A percentile compares a stretch with the other conserved stretches of the same genome.
phyloP scores from a whole-genome alignment of 2,113 vertebrate species.

The Hemicordylus capensis region DNA sequence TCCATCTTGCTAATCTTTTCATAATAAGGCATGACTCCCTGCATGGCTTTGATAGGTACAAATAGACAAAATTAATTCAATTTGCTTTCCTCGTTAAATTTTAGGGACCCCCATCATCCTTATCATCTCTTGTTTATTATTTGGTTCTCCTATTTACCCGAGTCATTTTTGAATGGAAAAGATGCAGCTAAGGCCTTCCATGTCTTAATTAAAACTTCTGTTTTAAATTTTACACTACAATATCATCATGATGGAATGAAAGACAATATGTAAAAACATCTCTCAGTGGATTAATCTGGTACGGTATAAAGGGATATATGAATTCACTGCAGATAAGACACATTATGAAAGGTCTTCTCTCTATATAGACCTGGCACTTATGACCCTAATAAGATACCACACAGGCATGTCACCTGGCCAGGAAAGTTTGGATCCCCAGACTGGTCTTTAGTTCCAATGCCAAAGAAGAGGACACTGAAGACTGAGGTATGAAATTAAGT shows the following conservation, averaged over 20 bases:
- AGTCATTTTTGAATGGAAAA: background rate
- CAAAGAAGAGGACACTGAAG: slow-evolving; percentile 75
- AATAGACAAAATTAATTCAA: background rate
- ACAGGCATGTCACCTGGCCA: slow-evolving; percentile 82
- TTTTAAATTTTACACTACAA: background rate
- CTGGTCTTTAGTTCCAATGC: slow-evolving; percentile 76
- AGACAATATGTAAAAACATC: background rate
- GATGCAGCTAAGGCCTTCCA: background rate
- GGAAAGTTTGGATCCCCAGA: slow-evolving; percentile 89
- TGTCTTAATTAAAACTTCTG: background rate
- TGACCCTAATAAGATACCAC: background rate
- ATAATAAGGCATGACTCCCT: background rate
- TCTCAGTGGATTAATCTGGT: background rate
- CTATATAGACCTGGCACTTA: slow-evolving; percentile 83
- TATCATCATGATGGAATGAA: background rate
- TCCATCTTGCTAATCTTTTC: background rate
- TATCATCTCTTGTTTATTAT: background rate
- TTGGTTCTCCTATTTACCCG: background rate
- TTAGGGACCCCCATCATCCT: background rate
- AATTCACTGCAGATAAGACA: background rate
- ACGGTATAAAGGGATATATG: background rate
- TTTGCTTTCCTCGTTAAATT: background rate
- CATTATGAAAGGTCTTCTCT: slow-evolving; percentile 10
- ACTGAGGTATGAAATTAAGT: slow-evolving; percentile 72
- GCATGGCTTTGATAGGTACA: background rate